phyloP scores from a whole-genome alignment of 2,888 invertebrate genomes.

The Junonia oenone region DNA sequence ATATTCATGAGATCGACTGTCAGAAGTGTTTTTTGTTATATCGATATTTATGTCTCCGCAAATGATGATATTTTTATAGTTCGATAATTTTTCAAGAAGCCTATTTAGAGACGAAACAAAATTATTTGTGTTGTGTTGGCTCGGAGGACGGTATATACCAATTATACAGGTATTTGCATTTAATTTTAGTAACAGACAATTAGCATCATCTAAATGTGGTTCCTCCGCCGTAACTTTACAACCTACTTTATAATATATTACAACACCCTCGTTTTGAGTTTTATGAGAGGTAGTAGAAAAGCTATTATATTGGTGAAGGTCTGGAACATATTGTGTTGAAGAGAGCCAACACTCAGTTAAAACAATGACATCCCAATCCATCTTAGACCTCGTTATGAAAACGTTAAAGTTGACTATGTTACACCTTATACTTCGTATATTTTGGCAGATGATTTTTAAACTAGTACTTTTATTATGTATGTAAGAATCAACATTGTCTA shows the following conservation, averaged over 20 bases:
- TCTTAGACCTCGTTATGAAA: background rate
- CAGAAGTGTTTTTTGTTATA: conserved; percentile 5
- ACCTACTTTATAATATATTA: conserved; percentile 25
- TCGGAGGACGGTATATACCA: conserved; percentile 21
- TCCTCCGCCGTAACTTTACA: conserved; percentile 16
- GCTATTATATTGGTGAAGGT: background rate
- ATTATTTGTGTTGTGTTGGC: conserved; percentile 3
- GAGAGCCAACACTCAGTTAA: conserved; percentile 11
- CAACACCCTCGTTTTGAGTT: conserved; percentile 32
- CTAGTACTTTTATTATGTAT: background rate
- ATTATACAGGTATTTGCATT: conserved; percentile 18
- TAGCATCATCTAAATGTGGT: conserved; percentile 11
- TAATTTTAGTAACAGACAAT: conserved; percentile 12
- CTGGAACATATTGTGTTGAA: background rate
- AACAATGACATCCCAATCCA: conserved; percentile 8
- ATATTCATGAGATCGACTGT: conserved; percentile 17
- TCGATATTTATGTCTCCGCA: conserved; percentile 31
- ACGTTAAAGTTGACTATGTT: conserved; percentile 7
- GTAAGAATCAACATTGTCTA: background rate
- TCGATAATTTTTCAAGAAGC: conserved; percentile 2
- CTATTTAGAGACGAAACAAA: conserved; percentile 15
- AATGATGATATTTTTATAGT: conserved; percentile 26
- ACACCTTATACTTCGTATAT: conserved; percentile 12
- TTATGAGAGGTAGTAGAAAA: conserved; percentile 3
- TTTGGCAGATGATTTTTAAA: conserved; percentile 4